phyloP scores from a whole-genome alignment of 2,113 vertebrate genomes.

The Catharus fuscescens region DNA sequence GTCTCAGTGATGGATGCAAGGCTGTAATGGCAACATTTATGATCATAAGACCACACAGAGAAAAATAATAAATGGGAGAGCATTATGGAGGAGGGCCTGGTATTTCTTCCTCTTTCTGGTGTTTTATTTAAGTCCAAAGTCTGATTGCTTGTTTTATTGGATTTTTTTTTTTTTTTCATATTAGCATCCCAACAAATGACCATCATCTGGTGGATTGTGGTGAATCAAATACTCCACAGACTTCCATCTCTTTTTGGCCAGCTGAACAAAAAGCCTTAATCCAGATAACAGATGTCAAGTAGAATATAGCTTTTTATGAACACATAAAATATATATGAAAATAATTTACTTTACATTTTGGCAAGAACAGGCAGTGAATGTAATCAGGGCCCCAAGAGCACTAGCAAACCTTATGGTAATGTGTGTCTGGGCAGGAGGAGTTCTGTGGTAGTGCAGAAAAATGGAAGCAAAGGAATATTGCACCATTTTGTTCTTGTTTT shows the following conservation, averaged over 20 bases:
- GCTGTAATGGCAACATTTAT: neutral
- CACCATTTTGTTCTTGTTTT: neutral
- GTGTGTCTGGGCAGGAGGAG: neutral
- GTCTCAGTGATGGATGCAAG: neutral
- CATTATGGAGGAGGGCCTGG: neutral
- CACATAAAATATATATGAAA: neutral
- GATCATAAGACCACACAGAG: neutral
- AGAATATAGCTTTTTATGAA: conserved; percentile 1
- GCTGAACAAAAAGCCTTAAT: neutral
- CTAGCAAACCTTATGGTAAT: neutral
- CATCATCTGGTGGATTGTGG: neutral
- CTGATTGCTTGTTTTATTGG: neutral
- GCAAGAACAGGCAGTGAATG: neutral
- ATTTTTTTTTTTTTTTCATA: neutral
- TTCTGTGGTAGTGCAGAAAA: neutral
- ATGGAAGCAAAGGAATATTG: neutral
- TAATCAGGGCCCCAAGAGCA: neutral
- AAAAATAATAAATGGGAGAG: neutral
- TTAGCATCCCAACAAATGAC: neutral
- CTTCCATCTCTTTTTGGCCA: conserved; percentile 5
- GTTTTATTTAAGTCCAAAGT: neutral
- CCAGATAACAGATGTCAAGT: conserved; percentile 34
- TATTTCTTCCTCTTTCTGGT: neutral
- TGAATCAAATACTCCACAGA: neutral
- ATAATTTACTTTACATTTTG: neutral